phyloP scores from a whole-genome alignment of 2,888 invertebrate genomes.

The Trachelus stipa region DNA sequence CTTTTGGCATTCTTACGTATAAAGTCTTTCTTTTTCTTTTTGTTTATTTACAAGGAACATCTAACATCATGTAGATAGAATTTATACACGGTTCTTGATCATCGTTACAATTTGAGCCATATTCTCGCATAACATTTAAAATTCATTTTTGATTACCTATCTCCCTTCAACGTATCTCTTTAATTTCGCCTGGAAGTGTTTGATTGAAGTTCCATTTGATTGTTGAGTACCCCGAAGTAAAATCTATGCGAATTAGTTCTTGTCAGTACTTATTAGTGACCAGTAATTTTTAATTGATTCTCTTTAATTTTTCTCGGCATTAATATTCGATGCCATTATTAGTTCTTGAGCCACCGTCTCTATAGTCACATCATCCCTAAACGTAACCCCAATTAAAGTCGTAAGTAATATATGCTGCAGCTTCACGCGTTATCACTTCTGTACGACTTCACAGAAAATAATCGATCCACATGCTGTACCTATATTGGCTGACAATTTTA shows the following conservation, averaged over 20 bases:
- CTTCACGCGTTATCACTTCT: neutral
- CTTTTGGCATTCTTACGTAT: conserved; percentile 50
- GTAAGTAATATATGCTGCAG: neutral
- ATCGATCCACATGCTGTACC: neutral
- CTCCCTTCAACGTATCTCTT: conserved; percentile 4
- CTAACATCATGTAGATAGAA: conserved; percentile 55
- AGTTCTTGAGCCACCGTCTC: conserved; percentile 1
- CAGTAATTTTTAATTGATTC: neutral
- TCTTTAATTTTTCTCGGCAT: conserved; percentile 3
- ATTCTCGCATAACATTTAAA: conserved; percentile 38
- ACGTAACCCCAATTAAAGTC: neutral
- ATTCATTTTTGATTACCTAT: conserved; percentile 33
- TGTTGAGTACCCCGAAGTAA: conserved; percentile 18
- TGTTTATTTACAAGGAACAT: conserved; percentile 60
- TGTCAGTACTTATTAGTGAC: neutral
- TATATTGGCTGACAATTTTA: neutral
- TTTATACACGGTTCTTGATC: conserved; percentile 48
- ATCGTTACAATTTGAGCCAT: conserved; percentile 43
- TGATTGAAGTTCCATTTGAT: conserved; percentile 33
- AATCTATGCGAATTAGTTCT: neutral
- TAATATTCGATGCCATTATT: neutral
- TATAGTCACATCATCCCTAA: neutral
- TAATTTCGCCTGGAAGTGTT: conserved; percentile 15
- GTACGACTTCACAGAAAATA: neutral
- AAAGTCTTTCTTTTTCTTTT: conserved; percentile 43